These are phyloP conservation scores for Blastobasis adustella DNA, from an alignment of 2,888 invertebrate species.

Conservation along the genomic window DNA sequence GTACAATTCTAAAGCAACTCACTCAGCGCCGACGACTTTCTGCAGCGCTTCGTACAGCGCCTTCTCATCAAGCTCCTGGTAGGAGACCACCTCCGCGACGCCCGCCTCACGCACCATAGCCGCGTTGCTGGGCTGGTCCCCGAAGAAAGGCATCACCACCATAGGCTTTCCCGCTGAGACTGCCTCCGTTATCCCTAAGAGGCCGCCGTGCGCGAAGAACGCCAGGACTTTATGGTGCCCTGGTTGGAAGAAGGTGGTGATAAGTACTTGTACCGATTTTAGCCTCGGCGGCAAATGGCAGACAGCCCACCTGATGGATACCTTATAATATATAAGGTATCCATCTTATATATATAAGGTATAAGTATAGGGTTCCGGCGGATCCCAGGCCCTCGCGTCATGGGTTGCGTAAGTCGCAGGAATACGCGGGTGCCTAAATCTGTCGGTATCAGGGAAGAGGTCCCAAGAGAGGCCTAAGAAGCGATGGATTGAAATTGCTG, in stretches of 20 bases:
- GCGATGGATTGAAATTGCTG: no score
- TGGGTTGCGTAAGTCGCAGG: no score
- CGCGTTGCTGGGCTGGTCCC: constrained; percentile 76
- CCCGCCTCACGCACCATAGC: constrained; percentile 66
- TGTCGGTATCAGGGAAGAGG: no score
- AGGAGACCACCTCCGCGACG: constrained; percentile 64
- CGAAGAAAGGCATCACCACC: constrained; percentile 77
- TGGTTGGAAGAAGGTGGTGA: constrained; percentile 24
- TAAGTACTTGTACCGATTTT: neutral
- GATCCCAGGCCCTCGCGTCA: no score
- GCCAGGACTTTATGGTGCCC: constrained; percentile 76
- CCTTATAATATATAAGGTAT: no score
- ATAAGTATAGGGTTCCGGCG: no score
- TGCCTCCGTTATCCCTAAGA: constrained; percentile 77
- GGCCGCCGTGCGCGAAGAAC: constrained; percentile 77
- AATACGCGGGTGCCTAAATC: no score
- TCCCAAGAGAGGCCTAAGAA: no score
- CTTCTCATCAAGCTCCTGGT: constrained; percentile 66
- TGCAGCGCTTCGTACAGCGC: constrained; percentile 62
- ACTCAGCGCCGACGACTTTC: constrained; percentile 71
- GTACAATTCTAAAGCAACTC: constrained; percentile 27
- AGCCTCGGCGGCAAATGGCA: neutral
- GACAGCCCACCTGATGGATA: neutral
- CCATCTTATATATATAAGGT: no score
- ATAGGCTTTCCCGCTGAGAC: constrained; percentile 77